Evolutionary conservation across 2,113 vertebrate species (phyloP).

Genomic region (Peucedramus taeniatus): DNA sequence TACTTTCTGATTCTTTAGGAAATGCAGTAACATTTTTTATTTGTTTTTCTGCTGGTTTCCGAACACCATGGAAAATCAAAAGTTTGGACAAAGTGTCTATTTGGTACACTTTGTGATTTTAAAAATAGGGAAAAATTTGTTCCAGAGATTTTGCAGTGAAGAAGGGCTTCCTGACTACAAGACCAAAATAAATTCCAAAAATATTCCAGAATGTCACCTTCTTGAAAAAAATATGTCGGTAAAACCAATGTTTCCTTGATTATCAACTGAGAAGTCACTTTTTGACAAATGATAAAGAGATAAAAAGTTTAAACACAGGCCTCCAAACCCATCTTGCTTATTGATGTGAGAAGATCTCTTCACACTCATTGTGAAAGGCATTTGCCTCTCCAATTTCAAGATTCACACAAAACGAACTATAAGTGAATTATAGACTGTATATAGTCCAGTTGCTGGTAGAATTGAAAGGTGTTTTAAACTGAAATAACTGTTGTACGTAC

Average conservation of each 20-base stretch:
- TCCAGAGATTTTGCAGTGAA: neutral
- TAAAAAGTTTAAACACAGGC: neutral
- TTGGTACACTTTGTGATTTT: neutral
- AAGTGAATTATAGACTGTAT: neutral
- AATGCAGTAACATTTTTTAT: neutral
- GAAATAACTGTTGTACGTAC: neutral
- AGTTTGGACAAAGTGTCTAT: neutral
- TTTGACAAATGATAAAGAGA: neutral
- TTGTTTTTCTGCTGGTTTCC: neutral
- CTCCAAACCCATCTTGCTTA: neutral
- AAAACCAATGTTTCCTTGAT: neutral
- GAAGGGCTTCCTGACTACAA: neutral
- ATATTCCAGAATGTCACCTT: neutral
- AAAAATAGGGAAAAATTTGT: neutral
- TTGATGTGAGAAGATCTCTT: neutral
- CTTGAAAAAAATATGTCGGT: neutral
- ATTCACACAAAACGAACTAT: neutral
- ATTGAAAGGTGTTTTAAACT: neutral
- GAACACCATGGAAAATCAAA: neutral
- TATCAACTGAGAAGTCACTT: neutral
- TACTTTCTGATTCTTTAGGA: neutral
- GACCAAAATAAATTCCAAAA: neutral
- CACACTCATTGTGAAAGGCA: neutral
- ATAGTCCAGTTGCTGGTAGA: neutral
- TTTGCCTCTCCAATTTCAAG: neutral